Conservation (phyloP, 2,888 invertebrate genomes). For the Drosophila macrospina region DNA sequence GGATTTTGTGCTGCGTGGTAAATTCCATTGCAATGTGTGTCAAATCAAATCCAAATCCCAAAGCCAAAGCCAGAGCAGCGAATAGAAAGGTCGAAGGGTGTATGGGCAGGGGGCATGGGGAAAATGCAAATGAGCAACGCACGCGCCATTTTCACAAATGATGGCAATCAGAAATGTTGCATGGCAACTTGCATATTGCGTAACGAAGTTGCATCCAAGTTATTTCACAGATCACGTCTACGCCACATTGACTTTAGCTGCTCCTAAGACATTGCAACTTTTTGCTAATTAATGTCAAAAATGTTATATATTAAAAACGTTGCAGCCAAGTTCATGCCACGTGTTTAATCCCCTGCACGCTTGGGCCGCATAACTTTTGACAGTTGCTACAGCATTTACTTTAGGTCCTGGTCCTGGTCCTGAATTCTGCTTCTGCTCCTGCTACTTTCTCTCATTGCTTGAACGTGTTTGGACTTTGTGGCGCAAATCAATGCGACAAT, state of each 20-base stretch:
- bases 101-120: constrained; percentile 16
- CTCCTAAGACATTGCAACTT: constrained; percentile 49
- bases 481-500: constrained; percentile 50
- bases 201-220: constrained; percentile 31
- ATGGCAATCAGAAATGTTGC: constrained; percentile 60
- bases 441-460: not conserved
- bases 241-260: constrained; percentile 39
- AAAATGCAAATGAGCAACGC: constrained; percentile 51
- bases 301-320: constrained; percentile 51
- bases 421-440: not conserved
- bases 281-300: constrained; percentile 75
- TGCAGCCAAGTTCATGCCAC: constrained; percentile 42
- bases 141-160: constrained; percentile 72
- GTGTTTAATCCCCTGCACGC: constrained; percentile 68
- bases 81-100: not conserved
- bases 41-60: constrained; percentile 33
- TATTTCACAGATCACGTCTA: constrained; percentile 63
- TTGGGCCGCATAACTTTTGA: constrained; percentile 59
- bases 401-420: not conserved
- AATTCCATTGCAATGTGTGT: constrained; percentile 17
- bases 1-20: constrained; percentile 11
- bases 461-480: constrained; percentile 61
- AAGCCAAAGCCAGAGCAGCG: constrained; percentile 6
- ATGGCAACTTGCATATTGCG: constrained; percentile 16
- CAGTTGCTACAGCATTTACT: constrained; percentile 16